phyloP scores from a whole-genome alignment of 2,113 vertebrate species.

The Himantopus leucocephalus region DNA sequence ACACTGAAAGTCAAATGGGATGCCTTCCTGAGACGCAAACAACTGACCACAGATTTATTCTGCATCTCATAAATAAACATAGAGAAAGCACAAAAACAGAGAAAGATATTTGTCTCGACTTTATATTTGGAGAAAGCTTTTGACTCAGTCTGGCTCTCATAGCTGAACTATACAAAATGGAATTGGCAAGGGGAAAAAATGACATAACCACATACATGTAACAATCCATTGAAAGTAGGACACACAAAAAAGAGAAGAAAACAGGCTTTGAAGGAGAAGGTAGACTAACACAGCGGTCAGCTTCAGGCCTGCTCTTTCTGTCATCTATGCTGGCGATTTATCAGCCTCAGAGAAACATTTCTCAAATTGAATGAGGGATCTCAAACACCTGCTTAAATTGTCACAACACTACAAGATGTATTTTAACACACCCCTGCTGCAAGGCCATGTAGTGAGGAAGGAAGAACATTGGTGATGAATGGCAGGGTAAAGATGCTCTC shows the following conservation, averaged over 20 bases:
- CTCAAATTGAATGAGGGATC: not conserved
- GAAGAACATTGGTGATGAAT: not conserved
- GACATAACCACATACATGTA: conserved; percentile 66
- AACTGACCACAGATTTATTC: conserved; percentile 55
- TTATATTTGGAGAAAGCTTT: conserved; percentile 40
- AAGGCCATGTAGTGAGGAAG: not conserved
- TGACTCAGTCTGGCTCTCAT: conserved; percentile 23
- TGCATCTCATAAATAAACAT: conserved; percentile 63
- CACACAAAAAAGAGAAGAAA: conserved; percentile 57
- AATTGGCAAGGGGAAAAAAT: conserved; percentile 64
- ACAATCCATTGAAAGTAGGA: conserved; percentile 62
- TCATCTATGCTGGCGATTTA: not conserved
- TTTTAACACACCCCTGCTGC: not conserved
- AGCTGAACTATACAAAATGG: conserved; percentile 58
- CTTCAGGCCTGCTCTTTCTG: conserved; percentile 16
- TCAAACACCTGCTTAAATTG: not conserved
- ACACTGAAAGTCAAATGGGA: conserved; percentile 36
- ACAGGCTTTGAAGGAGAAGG: conserved; percentile 45
- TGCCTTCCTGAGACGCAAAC: conserved; percentile 46
- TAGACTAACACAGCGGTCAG: not conserved
- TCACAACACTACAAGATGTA: not conserved
- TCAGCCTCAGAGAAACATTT: not conserved
- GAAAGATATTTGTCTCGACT: conserved; percentile 45
- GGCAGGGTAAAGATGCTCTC: not conserved
- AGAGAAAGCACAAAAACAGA: not conserved